Evolutionary conservation across 2,888 invertebrate species (phyloP).

Genomic region (Metellina segmentata): DNA sequence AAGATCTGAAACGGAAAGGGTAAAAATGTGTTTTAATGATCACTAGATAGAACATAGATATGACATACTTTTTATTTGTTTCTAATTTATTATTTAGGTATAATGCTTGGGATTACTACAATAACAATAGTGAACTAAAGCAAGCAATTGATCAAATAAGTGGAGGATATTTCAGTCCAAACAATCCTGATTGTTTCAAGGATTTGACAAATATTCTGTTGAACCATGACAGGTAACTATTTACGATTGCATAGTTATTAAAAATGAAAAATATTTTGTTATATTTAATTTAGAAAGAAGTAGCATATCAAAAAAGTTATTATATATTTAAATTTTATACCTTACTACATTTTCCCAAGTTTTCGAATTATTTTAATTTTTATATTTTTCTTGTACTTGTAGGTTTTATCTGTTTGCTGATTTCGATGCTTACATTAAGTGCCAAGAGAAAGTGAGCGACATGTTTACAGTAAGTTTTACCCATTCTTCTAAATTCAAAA

Average conservation of each 20-base stretch:
- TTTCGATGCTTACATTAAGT: conserved; percentile 95
- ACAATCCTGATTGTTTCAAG: conserved; percentile 93
- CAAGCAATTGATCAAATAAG: conserved; percentile 98
- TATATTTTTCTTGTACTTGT: conserved; percentile 66
- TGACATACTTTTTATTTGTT: background rate
- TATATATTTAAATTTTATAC: background rate
- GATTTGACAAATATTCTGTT: conserved; percentile 94
- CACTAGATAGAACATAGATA: background rate
- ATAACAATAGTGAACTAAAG: conserved; percentile 92
- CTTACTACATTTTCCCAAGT: background rate
- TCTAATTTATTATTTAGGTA: conserved; percentile 85
- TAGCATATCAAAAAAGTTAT: background rate
- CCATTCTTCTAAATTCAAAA: background rate
- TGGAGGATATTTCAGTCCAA: conserved; percentile 95
- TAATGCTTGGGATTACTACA: conserved; percentile 95
- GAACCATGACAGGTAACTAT: conserved; percentile 89
- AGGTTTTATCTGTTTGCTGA: conserved; percentile 96
- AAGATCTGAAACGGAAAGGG: conserved; percentile 84
- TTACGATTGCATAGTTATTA: no score
- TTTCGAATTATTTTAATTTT: no score
- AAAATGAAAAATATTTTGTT: background rate
- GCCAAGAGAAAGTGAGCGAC: conserved; percentile 93
- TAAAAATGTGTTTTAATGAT: conserved; percentile 77
- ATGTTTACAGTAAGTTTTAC: conserved; percentile 84
- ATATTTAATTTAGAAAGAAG: background rate